Conservation (phyloP, 2,888 invertebrate genomes). For the Agriotes lineatus region DNA sequence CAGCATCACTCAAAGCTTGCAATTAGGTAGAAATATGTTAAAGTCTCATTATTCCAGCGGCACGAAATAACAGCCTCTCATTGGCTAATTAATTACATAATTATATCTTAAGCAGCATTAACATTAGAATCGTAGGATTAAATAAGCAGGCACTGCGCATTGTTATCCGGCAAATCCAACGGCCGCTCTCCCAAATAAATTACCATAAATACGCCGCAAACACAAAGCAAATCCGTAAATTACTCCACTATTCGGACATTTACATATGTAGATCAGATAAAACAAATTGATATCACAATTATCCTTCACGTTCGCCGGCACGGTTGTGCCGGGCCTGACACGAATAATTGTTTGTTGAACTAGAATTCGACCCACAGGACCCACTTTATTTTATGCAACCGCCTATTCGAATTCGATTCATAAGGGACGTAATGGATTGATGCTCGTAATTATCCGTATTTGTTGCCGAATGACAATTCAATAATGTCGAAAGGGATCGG, state of each 20-base stretch:
- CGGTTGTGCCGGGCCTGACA: neutral
- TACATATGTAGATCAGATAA: constrained; percentile 37
- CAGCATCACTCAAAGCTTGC: constrained; percentile 1
- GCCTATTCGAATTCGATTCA: constrained; percentile 34
- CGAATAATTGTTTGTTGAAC: constrained; percentile 14
- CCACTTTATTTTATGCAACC: constrained; percentile 29
- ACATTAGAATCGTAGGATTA: constrained; percentile 15
- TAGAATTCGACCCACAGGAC: constrained; percentile 15
- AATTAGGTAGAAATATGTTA: neutral
- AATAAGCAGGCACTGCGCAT: constrained; percentile 17
- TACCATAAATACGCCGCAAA: constrained; percentile 24
- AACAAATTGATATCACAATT: constrained; percentile 33
- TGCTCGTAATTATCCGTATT: constrained; percentile 42
- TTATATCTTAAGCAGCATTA: constrained; percentile 8
- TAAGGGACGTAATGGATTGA: constrained; percentile 36
- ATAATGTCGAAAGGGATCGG: constrained; percentile 33
- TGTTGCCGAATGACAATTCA: constrained; percentile 44
- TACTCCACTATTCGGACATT: constrained; percentile 29
- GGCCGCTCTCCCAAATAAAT: constrained; percentile 22
- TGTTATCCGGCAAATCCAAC: constrained; percentile 8
- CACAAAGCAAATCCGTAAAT: constrained; percentile 30
- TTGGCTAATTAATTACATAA: constrained; percentile 22
- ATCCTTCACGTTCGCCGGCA: constrained; percentile 5
- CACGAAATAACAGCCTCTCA: constrained; percentile 9
- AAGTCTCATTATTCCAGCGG: constrained; percentile 13